phyloP scores from a whole-genome alignment of 2,888 invertebrate species.

The Ariolimax columbianus region DNA sequence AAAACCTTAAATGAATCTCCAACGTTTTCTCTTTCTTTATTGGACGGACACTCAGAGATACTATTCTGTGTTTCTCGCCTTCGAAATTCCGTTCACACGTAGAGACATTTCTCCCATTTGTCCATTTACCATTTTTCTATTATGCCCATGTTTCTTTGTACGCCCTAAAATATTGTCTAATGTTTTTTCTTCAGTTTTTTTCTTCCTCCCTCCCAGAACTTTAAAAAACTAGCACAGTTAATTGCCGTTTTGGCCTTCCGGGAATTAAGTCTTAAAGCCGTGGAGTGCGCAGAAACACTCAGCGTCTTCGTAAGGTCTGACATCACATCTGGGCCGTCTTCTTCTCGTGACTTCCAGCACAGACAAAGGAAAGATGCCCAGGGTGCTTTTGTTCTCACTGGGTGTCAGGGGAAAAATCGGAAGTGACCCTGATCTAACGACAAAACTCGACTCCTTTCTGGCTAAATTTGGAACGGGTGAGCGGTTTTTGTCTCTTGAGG shows the following conservation, averaged over 20 bases:
- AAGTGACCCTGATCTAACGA: not conserved
- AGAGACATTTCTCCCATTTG: no score
- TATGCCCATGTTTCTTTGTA: no score
- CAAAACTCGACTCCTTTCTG: not conserved
- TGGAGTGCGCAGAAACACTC: not conserved
- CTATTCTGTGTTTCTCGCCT: no score
- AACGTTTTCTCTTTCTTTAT: no score
- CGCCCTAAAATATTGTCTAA: no score
- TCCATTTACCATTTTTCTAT: no score
- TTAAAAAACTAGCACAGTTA: not conserved
- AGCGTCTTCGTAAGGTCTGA: not conserved
- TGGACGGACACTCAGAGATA: no score
- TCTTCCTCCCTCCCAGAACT: not conserved
- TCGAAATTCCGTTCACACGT: no score
- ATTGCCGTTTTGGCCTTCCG: not conserved
- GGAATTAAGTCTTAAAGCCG: not conserved
- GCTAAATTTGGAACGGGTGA: not conserved
- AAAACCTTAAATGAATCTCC: no score
- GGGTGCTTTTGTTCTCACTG: conserved; percentile 2
- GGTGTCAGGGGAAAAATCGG: not conserved
- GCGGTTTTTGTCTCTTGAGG: not conserved
- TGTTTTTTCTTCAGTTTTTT: no score
- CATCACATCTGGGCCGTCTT: not conserved
- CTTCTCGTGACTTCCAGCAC: not conserved
- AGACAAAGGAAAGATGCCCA: not conserved